Base-by-base conservation (phyloP, 2,888 invertebrate species). In the Ommatoiulus sabulosus region DNA sequence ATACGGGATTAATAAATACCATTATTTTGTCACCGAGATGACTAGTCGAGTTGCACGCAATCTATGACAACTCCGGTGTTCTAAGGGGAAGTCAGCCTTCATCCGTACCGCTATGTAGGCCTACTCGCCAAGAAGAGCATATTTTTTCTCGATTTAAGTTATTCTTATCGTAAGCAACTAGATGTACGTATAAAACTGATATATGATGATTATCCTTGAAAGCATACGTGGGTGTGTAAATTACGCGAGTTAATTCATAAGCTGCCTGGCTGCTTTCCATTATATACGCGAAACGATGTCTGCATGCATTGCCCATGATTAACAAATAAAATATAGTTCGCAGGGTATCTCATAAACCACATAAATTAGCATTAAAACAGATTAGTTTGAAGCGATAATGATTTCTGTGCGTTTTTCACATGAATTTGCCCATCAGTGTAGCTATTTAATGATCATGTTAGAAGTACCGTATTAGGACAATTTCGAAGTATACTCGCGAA, bases 281-380 rank as follows among this genome's bases (percentile, higher is more conserved):
- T 63, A n/a, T 63, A n/a, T 20, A 63, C 6, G 63, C 20, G 4
- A 6, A 20, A 63, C 0, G 63, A 20, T n/a, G 63, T 20, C 15
- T 4, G 20, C 63, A 3, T 57, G 20, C 20, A 63, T 63, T 20
- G 20, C 35, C 10, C 6, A 20, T 63, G 63, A 63, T 63, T 63
- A 63, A 63, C 20, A 63, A 63, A n/a, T 63, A 63, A 63, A 63
- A 63, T 63, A 63, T 63, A 63, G 63, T 20, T 63, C 57, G 63
- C 52, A 8, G 15, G n/a, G n/a, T 48, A 48, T 63, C 63, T 63
- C 63, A n/a, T 63, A 63, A 63, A 20, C 3, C 63, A n/a, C 20
- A 63, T 63, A 63, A 20, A 63, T 63, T 63, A 63, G 63, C 63
- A 63, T 63, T 63, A 63, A 63, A 63, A 63, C 20, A 20, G 63